Percentiles rank a stretch among this genome's conserved stretches.
Conservation (phyloP, 2,797 vertebrate genomes). For the Dermochelys coriacea region DNA sequence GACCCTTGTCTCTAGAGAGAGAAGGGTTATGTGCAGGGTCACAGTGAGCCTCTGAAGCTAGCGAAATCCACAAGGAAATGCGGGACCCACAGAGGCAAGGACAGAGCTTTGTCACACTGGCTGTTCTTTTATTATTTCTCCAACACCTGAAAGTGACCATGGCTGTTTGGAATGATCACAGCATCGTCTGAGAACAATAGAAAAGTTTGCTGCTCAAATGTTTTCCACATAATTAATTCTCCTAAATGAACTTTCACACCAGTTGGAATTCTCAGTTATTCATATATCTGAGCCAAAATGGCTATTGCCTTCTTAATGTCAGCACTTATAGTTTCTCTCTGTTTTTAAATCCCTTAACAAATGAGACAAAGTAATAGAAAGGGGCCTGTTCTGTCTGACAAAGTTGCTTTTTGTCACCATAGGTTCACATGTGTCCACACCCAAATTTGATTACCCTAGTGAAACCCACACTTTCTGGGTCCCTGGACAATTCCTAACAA, state of each 20-base stretch:
- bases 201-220: background rate
- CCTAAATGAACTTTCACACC: background rate
- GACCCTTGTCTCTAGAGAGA: too few relatives aligned
- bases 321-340: background rate
- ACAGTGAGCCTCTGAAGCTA: too few relatives aligned
- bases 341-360: background rate
- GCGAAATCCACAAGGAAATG: too few relatives aligned
- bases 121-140: background rate
- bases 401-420: background rate
- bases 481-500: background rate
- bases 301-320: background rate
- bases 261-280: background rate
- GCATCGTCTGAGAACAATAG: background rate
- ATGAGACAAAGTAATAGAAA: too few relatives aligned
- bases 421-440: background rate
- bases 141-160: background rate
- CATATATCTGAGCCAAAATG: fast-evolving
- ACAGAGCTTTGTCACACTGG: too few relatives aligned
- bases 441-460: background rate
- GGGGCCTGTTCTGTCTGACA: background rate
- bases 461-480: background rate
- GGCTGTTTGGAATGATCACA: background rate
- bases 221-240: background rate
- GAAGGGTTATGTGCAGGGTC: too few relatives aligned
- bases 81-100: too few relatives aligned